Base-by-base conservation (phyloP, 1,140 invertebrate species). In the Hylyphantes graminicola region DNA sequence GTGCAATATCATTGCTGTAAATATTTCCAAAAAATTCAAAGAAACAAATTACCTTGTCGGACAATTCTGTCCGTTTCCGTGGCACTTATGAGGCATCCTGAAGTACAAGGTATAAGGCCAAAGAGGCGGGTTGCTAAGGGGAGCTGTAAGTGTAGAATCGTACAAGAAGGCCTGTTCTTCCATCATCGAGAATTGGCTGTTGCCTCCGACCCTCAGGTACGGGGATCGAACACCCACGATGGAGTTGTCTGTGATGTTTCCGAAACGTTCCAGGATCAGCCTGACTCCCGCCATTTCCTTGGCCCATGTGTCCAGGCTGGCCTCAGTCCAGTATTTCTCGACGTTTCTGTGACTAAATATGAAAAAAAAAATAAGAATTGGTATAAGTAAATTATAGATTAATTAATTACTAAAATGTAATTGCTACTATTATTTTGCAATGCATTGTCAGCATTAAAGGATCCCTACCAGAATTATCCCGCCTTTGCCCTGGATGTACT, bases 101-200 rank as follows among this genome's bases (percentile, higher is more conserved):
- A 97, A 98, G 92, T 98, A 98, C 93, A 98, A 95, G 83, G 96
- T 98, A 92, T 98, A 98, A 7, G 96, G 97, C 96, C 96, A 98
- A 50, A 98, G 92, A 19, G 96, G 96, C 13, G 95, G 96, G 88
- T 97, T 96, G 86, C 94, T 96, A 15, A 98, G 91, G 5, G 96
- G 95, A 13, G 96, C 96, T 0, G 96, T 98, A 88, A 98, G 97
- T n/a, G 96, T 97, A 9, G 96, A 97, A 89, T 98, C 97, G 89
- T 98, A 98, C 10, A 98, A 90, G 92, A 98, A 98, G 17, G 95
- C 95, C 89, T 98, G 96, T 89, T 97, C 96, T 90, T 97, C 96
- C 96, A 98, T 97, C 96, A 98, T 98, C 77, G 94, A 96, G 90
- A 98, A 98, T 90, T 98, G 96, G 88, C 97, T 96, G 91, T 98